Percentiles rank a stretch among this genome's conserved stretches.
These are phyloP conservation scores for Spermophilus dauricus DNA, from an alignment of 2,113 vertebrate species.

Conservation along the genomic window DNA sequence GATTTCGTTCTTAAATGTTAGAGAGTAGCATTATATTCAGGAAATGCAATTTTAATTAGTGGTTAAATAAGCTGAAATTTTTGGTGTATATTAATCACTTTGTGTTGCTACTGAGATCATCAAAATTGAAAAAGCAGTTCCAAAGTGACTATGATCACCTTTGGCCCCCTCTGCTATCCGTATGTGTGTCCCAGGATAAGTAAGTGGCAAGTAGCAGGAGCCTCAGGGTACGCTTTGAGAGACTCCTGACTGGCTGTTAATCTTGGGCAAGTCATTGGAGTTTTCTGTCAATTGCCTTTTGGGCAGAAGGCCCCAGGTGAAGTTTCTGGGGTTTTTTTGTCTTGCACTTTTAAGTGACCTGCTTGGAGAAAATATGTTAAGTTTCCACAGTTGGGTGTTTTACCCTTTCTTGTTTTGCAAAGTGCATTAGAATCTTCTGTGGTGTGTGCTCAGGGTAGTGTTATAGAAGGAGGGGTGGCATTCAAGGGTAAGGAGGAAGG, in stretches of 20 bases:
- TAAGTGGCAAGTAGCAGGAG: neutral
- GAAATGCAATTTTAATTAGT: constrained; percentile 60
- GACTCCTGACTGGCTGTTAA: neutral
- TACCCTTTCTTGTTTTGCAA: neutral
- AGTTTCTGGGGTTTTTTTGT: neutral
- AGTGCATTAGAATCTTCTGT: neutral
- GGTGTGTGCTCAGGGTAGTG: neutral
- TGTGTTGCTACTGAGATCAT: neutral
- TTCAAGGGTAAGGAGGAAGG: accelerated
- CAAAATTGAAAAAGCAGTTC: neutral
- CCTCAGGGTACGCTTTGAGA: neutral
- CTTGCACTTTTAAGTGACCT: neutral
- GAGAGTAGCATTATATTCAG: constrained; percentile 22
- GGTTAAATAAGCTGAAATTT: constrained; percentile 17
- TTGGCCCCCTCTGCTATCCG: neutral
- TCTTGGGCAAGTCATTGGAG: neutral
- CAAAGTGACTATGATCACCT: neutral
- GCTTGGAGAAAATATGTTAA: neutral
- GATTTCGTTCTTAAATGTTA: constrained; percentile 41
- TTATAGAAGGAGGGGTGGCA: accelerated
- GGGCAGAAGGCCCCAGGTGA: neutral
- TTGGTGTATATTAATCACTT: neutral
- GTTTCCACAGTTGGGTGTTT: neutral
- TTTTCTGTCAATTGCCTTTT: neutral
- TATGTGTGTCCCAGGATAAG: neutral